Base-by-base conservation (phyloP, 2,888 invertebrate species). In the Dascillus cervinus region DNA sequence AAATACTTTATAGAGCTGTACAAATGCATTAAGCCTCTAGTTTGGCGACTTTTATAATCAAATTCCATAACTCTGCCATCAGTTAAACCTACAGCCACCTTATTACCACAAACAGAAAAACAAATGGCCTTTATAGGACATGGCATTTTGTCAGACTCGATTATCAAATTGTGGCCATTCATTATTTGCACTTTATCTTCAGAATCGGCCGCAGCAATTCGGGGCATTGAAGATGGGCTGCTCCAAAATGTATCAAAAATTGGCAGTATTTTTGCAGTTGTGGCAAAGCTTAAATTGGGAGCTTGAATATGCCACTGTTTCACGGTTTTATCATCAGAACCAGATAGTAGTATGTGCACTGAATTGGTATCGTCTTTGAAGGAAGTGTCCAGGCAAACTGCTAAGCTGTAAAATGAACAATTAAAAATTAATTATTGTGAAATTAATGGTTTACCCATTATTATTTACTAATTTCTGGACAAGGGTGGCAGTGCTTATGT, bases 251-350 rank as follows among this genome's bases (percentile, higher is more conserved):
- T 49, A n/a, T 46, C 44, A 41, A 53, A 57, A 13, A 41, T 38
- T 1, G 50, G 46, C 3, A 41, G 25, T 5, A 49, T 36, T 27
- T 47, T 52, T 9, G 39, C 34, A n/a, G 34, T 31, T 9, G 40
- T 34, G 11, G 37, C 34, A 3, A 32, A 41, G 24, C 48, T 45
- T 15, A 49, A 42, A 10, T 37, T 27, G 3, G 54, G 54, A n/a
- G n/a, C n/a, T 29, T 52, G 49, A 22, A 61, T 52, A 19, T 53
- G 52, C 49, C 56, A 59, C 22, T 55, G 51, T 37, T 57, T 56
- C 8, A 61, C 43, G 1, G 53, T 57, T 31, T 49, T 50, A 37
- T 56, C 53, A 32, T 57, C 56, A 2, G 56, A 55, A 19, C 56
- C 55, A 3, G 56, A 56, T 5, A 61, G 35, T 13, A 61, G 39